Conservation (phyloP, 2,888 invertebrate genomes). For the Chloromyia formosa region DNA sequence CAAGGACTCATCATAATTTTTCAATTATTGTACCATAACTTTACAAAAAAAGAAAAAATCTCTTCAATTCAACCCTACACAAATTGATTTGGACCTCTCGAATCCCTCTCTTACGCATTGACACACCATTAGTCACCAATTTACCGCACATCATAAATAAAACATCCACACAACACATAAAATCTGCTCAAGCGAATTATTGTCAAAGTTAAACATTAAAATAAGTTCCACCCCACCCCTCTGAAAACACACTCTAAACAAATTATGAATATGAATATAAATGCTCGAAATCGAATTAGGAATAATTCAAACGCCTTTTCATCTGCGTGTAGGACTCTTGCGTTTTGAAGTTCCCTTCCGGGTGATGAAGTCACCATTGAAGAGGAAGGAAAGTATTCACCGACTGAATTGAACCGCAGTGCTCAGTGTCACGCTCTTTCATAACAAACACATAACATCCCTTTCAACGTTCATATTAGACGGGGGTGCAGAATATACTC, state of each 20-base stretch:
- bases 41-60: too few species aligned
- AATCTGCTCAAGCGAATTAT: slow-evolving; percentile 30
- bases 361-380: slow-evolving; percentile 9
- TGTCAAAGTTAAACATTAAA: neutral
- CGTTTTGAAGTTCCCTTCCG: slow-evolving; percentile 24
- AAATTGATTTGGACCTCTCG: too few species aligned
- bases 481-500: slow-evolving; percentile 16
- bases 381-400: neutral
- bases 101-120: too few species aligned
- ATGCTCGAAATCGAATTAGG: slow-evolving; percentile 32
- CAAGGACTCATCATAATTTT: too few species aligned
- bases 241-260: slow-evolving; percentile 28
- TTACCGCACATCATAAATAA: neutral
- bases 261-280: slow-evolving; percentile 42
- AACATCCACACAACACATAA: slow-evolving; percentile 2
- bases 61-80: too few species aligned
- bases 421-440: neutral
- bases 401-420: slow-evolving; percentile 4
- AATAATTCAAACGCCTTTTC: neutral
- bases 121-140: too few species aligned
- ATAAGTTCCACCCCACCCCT: neutral
- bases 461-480: too few species aligned
- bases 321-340: neutral
- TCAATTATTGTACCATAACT: too few species aligned
- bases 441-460: neutral